Base-by-base conservation (phyloP, 2,113 vertebrate species). In the Hippocampus comes region DNA sequence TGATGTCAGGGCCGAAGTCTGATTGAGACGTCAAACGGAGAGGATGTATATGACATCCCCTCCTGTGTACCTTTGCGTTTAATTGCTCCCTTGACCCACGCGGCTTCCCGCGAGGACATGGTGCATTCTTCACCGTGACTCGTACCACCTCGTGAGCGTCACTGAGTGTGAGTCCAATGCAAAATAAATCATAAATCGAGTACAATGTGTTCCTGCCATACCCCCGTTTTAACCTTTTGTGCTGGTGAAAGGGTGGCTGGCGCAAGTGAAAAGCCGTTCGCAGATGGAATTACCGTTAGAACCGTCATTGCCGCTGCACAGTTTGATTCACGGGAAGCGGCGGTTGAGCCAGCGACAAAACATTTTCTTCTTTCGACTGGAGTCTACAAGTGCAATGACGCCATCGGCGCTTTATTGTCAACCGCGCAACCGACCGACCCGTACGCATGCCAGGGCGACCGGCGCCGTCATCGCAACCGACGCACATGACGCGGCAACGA, bases 401-500 rank as follows among this genome's bases (percentile, higher is more conserved):
- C 70, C 63, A 67, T 74, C 78, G 84, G 21, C 46, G 48, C 57
- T 68, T 85, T 80, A 72, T 80, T 63, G 61, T 70, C 81, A 79
- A 38, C 11, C 2, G n/a, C 9, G 30, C 41, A 68, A 67, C 68
- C 0, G 51, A 81, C 63, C 64, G 56, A 70, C 48, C 59, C 77
- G 80, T 77, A 74, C 76, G 42, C 73, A 67, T 30, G 27, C 27
- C 27, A 30, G 27, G 5, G 1, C 30, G 30, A 30, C 2, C 30
- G 30, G 30, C 30, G 30, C 30, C 68, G 74, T 77, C 75, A 81
- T 87, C 79, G 78, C 83, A 86, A 87, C 84, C 0, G 63, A 73
- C 79, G 73, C 59, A 74, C 21, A 51, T 21, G 57, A 73, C 75
- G 23, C 65, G 72, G 27, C 65, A 65, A 78, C 68, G 60, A 63